Base-by-base conservation (phyloP, 2,888 invertebrate genomes). In the Hypomecis atomaria region DNA sequence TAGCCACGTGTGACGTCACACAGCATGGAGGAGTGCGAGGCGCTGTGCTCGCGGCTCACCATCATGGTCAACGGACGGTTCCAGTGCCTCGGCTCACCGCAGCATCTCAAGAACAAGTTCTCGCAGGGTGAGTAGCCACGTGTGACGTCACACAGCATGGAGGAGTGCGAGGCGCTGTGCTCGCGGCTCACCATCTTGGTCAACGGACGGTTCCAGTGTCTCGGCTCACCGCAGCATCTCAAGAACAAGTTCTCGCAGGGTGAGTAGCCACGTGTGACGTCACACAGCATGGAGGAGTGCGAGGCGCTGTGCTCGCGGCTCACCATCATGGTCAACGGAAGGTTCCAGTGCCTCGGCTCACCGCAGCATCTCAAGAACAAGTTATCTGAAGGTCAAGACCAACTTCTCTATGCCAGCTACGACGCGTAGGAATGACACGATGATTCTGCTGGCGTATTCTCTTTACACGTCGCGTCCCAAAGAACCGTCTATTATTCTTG, bases 1-100 rank as follows among this genome's bases (percentile, higher is more conserved):
- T n/a, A n/a, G n/a, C n/a, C n/a, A n/a, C n/a, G n/a, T n/a, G n/a
- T 98, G 64, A 98, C 98, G 13, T 97, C 97, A 49, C 96, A 97
- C 88, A 96, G 96, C 83, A 97, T 97, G 96, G 96, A 96, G 84
- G 97, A 97, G 86, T 97, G 97, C 86, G 97, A 97, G 88, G 96
- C 96, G 38, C 90, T 97, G 44, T 97, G 97, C 84, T 96, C 96
- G 1, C 92, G 97, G 6, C 87, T 97, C 74, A 96, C 96, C 44
- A 96, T 97, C 66, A 97, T 97, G 97, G 97, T 96, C 58, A 95
- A 95, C 78, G 97, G 97, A 0, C 92, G 94, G 71, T 95, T 97
- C 80, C 94, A 95, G 77, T 96, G 96, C 72, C 90, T 96, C 48
- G 97, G 96, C 50, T 95, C 96, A 3, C 95, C 96, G 65, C 96